Base-by-base conservation (phyloP, 2,888 invertebrate species). In the Parelbella ahira region DNA sequence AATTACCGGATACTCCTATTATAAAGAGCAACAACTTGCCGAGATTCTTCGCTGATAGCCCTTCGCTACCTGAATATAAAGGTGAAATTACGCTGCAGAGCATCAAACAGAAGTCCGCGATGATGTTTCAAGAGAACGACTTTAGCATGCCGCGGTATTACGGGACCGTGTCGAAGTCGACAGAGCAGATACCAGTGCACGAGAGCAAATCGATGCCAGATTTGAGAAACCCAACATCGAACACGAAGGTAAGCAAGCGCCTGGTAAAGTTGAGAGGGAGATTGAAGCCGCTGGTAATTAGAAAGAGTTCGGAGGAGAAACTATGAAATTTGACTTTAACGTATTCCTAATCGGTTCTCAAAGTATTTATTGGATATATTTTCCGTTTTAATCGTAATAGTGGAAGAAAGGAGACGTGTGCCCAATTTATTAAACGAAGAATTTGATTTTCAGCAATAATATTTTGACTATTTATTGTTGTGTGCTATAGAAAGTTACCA, bases 121-220 rank as follows among this genome's bases (percentile, higher is more conserved):
- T 79, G 50, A 72, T 82, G 70, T 80, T 82, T 18, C 76, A 83
- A 12, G 84, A 89, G 47, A 73, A 72, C 33, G 91, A 91, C 49
- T 90, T 88, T 38, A 90, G 90, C 9, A 91, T 91, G 91, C 91
- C 91, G 0, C 75, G 91, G 44, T 90, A 90, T 53, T 91, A 90
- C 50, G 88, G 91, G 0, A 72, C 82, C 1, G 65, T 80, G 1
- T 56, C 77, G 0, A 76, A 80, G 27, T 48, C 69, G 0, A 48
- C 59, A 0, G 76, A 80, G 18, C 58, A 59, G 2, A 46, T 63
- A 1, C 62, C 82, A 0, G 76, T 83, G 0, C 81, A 83, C 18
- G 84, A 87, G 37, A 88, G 88, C 34, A 88, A 84, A 32, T 88
- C 88, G 0, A 87, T 88, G 87, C 88, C 88, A 1, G 88, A 88